A percentile compares a stretch with the other conserved stretches of the same genome.
These are phyloP conservation scores for Acrocephalus arundinaceus DNA, from an alignment of 2,113 vertebrate genomes.

Conservation along the genomic window DNA sequence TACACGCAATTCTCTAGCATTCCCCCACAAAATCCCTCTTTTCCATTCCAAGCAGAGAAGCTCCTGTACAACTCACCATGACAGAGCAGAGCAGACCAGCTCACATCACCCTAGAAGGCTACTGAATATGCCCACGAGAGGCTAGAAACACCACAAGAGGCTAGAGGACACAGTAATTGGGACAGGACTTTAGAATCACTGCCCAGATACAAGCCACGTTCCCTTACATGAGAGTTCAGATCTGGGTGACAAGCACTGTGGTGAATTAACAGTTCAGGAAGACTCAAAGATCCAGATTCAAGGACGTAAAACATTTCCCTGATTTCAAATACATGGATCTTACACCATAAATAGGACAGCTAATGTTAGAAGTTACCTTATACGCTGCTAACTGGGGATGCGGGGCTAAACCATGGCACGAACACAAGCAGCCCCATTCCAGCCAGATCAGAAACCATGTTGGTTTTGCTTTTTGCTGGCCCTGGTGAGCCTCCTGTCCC, in stretches of 20 bases:
- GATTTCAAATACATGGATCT: background rate
- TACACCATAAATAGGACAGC: background rate
- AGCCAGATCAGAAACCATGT: background rate
- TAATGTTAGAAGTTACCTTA: background rate
- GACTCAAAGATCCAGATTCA: background rate
- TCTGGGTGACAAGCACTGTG: background rate
- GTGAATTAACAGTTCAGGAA: background rate
- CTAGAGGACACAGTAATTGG: background rate
- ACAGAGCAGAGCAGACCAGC: background rate
- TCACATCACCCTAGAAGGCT: background rate
- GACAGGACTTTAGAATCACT: background rate
- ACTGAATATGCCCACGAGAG: background rate
- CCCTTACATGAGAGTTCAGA: background rate
- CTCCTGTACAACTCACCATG: background rate
- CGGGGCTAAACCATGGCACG: background rate
- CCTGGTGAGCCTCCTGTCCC: background rate
- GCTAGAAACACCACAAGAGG: background rate
- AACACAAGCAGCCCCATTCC: background rate
- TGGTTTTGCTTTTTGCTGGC: background rate
- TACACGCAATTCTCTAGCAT: background rate
- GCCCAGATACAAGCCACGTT: background rate
- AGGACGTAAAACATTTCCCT: background rate
- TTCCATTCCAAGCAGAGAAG: background rate
- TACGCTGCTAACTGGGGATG: background rate
- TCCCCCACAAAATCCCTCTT: background rate